Evolutionary conservation across 2,113 vertebrate genomes (phyloP).

Genomic region (Austrofundulus limnaeus): DNA sequence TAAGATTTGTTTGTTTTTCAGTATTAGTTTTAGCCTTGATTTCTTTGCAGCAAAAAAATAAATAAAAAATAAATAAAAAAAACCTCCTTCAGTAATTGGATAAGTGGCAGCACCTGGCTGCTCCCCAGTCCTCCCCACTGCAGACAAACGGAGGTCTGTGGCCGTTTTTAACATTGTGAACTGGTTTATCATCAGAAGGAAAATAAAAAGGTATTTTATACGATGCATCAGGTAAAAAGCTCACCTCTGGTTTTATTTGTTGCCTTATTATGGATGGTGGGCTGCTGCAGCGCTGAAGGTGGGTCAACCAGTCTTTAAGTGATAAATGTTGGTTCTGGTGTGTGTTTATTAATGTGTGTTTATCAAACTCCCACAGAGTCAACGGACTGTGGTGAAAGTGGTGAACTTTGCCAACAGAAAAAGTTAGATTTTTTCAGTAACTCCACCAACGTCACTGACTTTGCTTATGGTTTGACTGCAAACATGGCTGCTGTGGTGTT

Average conservation of each 20-base stretch:
- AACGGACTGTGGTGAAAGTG: background rate
- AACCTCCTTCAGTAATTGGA: constrained; percentile 30
- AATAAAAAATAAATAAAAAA: too few species aligned
- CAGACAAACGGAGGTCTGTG: background rate
- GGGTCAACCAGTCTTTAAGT: background rate
- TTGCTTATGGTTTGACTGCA: constrained; percentile 78
- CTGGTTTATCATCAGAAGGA: background rate
- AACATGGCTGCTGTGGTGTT: constrained; percentile 81
- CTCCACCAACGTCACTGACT: constrained; percentile 68
- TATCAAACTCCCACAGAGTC: background rate
- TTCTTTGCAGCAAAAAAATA: background rate
- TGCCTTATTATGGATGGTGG: constrained; percentile 15
- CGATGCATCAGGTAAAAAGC: constrained; percentile 29
- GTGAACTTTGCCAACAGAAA: background rate
- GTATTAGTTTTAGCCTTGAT: background rate
- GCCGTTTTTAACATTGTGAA: constrained; percentile 6
- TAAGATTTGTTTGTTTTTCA: background rate
- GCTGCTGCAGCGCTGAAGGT: constrained; percentile 31
- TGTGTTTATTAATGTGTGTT: background rate
- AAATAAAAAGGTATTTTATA: constrained; percentile 16
- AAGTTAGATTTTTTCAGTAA: background rate
- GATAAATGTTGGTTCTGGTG: background rate
- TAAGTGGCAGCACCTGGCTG: constrained; percentile 57
- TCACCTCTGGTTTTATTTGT: constrained; percentile 22
- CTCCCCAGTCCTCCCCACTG: background rate